Conservation (phyloP, 2,113 vertebrate genomes). For the Dromiciops gliroides region DNA sequence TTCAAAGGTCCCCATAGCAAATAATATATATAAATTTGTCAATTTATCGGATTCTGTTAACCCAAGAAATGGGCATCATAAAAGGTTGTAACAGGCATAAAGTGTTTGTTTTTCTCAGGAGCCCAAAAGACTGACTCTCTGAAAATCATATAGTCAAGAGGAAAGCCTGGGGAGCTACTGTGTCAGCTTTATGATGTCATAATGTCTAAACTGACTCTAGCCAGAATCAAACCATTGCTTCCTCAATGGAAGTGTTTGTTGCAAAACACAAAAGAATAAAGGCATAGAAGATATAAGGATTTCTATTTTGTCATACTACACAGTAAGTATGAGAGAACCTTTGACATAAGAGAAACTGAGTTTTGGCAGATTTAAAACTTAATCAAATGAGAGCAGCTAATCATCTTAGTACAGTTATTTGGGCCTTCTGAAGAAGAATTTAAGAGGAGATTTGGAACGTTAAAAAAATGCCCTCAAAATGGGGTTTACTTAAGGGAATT, state of each 20-base stretch:
- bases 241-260: not conserved
- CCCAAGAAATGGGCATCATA: not conserved
- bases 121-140: not conserved
- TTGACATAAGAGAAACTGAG: not conserved
- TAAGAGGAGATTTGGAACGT: not conserved
- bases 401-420: not conserved
- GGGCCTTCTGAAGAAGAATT: not conserved
- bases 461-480: not conserved
- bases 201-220: not conserved
- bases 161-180: not conserved
- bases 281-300: not conserved
- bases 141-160: not conserved
- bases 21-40: conserved; percentile 9
- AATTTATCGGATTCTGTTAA: not conserved
- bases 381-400: not conserved
- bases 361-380: not conserved
- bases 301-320: not conserved
- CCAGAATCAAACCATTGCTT: not conserved
- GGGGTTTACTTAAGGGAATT: not conserved
- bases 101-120: not conserved
- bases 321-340: not conserved
- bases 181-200: not conserved
- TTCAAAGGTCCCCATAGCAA: not conserved
- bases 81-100: not conserved
- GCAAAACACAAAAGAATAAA: not conserved